Evolutionary conservation across 2,797 vertebrate species (phyloP).

Genomic region (Sylvilagus floridanus): DNA sequence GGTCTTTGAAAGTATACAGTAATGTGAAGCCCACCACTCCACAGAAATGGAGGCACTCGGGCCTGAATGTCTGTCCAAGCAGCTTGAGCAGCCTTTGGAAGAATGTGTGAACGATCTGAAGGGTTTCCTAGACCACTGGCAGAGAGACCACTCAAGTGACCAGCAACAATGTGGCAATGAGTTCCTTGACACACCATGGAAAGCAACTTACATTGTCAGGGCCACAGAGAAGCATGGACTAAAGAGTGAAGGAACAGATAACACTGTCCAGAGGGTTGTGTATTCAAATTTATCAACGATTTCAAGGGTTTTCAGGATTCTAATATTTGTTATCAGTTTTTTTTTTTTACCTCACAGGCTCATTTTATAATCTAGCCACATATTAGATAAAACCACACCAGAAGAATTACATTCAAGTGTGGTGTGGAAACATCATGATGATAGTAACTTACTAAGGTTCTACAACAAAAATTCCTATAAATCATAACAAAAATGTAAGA

Average conservation of each 20-base stretch:
- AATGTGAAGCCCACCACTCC: neutral
- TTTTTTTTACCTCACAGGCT: neutral
- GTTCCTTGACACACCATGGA: neutral
- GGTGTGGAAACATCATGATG: neutral
- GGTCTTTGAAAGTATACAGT: too few relatives aligned
- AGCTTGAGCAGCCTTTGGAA: neutral
- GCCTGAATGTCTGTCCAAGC: neutral
- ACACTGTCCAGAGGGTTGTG: neutral
- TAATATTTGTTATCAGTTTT: neutral
- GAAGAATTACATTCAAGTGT: neutral
- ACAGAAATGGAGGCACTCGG: neutral
- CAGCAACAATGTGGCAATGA: neutral
- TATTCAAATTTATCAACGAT: neutral
- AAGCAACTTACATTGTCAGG: neutral
- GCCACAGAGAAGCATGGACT: neutral
- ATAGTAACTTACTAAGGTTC: neutral
- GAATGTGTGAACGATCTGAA: neutral
- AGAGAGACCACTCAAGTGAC: neutral
- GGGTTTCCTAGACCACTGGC: neutral
- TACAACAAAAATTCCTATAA: constrained; percentile 10
- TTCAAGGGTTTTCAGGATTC: neutral
- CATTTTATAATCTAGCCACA: constrained; percentile 16
- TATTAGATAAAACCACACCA: neutral
- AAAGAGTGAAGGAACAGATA: neutral
- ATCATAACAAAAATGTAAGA: neutral